Conservation (phyloP, 2,113 vertebrate species). For the Alligator sinensis region DNA sequence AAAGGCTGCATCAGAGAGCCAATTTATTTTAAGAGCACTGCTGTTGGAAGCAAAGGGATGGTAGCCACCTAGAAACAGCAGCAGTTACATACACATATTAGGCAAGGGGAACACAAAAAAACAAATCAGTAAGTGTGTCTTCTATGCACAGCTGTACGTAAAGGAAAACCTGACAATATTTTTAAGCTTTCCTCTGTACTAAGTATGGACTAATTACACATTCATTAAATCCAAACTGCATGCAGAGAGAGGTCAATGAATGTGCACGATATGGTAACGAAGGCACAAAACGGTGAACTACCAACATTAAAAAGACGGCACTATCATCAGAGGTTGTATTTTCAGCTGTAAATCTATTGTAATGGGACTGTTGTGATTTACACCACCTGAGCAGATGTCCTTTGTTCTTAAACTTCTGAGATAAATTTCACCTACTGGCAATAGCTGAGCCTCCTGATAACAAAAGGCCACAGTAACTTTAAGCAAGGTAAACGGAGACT, state of each 20-base stretch:
- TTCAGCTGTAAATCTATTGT: not conserved
- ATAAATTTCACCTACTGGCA: not conserved
- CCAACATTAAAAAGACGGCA: not conserved
- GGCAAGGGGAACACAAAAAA: not conserved
- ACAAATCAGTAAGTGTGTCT: not conserved
- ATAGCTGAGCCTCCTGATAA: not conserved
- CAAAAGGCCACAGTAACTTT: not conserved
- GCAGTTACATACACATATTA: not conserved
- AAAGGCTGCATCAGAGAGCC: not conserved
- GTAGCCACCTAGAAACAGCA: not conserved
- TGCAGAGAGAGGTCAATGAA: not conserved
- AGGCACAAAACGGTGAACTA: not conserved
- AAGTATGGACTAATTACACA: not conserved
- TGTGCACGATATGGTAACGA: not conserved
- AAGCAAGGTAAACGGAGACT: not conserved
- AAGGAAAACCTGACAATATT: not conserved
- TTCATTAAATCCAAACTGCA: not conserved
- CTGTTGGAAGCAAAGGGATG: not conserved
- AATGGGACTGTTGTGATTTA: not conserved
- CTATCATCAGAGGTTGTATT: not conserved
- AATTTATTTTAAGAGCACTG: not conserved
- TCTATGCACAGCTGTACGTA: not conserved
- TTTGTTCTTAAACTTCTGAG: not conserved
- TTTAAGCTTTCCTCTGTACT: not conserved
- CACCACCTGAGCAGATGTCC: not conserved